Evolutionary conservation across 1,140 invertebrate species (phyloP), one percentile per base, ranked within the genome.

Genomic region (Pseudomyrmex sp.): DNA sequence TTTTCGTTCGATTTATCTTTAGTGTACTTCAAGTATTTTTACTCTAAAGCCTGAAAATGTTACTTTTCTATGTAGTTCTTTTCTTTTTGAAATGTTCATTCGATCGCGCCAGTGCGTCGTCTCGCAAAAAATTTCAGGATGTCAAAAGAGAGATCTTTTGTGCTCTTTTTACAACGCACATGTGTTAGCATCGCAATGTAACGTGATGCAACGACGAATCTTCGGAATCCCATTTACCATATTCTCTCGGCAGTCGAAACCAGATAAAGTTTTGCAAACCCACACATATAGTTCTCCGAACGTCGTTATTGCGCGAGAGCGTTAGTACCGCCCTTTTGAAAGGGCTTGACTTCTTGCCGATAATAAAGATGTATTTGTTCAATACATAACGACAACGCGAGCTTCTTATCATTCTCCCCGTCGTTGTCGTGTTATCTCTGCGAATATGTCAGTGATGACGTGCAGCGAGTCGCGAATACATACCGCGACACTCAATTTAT

Each of bases 281-380:
- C 18, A 10, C 18, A 18, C 7, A 56, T 7, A 59, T 1, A 35
- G 23, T n/a, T 54, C 8, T 54, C 5, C 26, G 54, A 59, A 59
- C 18, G 13, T 13, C 35, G 12, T 59, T 35, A 44, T 59, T 59
- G 13, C 18, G 7, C 54, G 13, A 59, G 54, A 46, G 7, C 20
- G 23, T 13, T 5, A 61, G 7, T 35, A 35, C 35, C 35, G 35
- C 4, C 5, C 5, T 35, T 35, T 15, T 48, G 56, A 74, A 46
- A 74, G n/a, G 52, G 56, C 12, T 52, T 52, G 10, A 12, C 12
- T 52, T 52, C 26, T 23, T 54, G 52, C 15, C 54, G 10, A 72
- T 73, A 74, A 74, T 61, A 59, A 74, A 74, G 35, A 35, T 59
- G 44, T 35, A 35, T 61, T 13, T 18, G 13, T 61, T 59, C 56